These are phyloP conservation scores for Galagoides demidoff DNA, from an alignment of 2,797 vertebrate species.

Conservation along the genomic window DNA sequence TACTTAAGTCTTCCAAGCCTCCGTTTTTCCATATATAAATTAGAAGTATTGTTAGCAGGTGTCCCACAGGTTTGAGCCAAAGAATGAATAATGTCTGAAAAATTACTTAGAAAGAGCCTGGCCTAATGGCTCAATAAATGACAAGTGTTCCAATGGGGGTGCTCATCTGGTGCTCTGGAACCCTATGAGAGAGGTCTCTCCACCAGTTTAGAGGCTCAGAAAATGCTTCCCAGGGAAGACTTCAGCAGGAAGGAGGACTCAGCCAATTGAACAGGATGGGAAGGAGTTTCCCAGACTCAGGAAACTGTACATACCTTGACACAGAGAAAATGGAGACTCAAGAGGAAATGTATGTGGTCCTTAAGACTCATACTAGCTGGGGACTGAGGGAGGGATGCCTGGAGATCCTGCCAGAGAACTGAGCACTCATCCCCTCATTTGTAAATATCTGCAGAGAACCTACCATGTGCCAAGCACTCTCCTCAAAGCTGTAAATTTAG, in stretches of 20 bases:
- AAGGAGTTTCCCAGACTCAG: not conserved
- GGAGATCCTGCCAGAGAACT: not conserved
- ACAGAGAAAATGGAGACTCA: not conserved
- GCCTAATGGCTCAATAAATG: not conserved
- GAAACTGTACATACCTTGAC: not conserved
- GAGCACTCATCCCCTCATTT: not conserved
- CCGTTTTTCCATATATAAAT: not conserved
- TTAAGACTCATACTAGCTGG: fast-evolving
- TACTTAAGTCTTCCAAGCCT: not conserved
- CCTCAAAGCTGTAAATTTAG: not conserved
- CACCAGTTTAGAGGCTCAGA: not conserved
- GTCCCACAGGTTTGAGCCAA: not conserved
- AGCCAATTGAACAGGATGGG: not conserved
- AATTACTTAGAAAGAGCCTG: not conserved
- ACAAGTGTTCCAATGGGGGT: not conserved
- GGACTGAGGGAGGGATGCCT: fast-evolving
- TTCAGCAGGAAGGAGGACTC: not conserved
- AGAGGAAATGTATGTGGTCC: not conserved
- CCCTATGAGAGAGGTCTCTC: too few species aligned
- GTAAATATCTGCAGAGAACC: not conserved
- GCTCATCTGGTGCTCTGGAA: not conserved
- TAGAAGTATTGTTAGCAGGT: not conserved
- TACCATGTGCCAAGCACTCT: not conserved
- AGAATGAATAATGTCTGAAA: not conserved
- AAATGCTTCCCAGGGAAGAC: not conserved